A percentile compares a stretch with the other conserved stretches of the same genome.
These are phyloP conservation scores for Manis javanica DNA, from an alignment of 2,797 vertebrate species.

Conservation along the genomic window DNA sequence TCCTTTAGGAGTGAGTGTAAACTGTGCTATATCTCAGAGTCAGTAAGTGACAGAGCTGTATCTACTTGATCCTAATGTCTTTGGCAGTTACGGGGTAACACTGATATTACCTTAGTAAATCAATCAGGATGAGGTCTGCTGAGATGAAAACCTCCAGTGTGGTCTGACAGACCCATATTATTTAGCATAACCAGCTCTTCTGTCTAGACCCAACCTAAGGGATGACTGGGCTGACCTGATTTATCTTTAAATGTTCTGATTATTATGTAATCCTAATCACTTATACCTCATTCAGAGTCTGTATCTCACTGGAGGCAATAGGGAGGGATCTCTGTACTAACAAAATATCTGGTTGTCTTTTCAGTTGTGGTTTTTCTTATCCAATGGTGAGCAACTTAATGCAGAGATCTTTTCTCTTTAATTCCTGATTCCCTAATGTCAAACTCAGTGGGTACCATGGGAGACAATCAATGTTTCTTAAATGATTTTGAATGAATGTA, in stretches of 20 bases:
- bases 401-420: slow-evolving; percentile 12
- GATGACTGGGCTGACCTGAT: neutral
- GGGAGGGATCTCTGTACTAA: neutral
- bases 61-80: neutral
- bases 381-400: neutral
- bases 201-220: neutral
- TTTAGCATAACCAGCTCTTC: neutral
- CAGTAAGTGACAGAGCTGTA: neutral
- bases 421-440: neutral
- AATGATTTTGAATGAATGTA: neutral
- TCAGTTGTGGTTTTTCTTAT: neutral
- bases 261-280: neutral
- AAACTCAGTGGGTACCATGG: neutral
- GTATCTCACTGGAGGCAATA: neutral
- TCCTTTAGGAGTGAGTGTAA: neutral
- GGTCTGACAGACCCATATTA: neutral
- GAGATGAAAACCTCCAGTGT: neutral
- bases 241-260: neutral
- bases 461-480: neutral
- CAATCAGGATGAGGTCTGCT: neutral
- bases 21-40: neutral
- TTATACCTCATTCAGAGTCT: neutral
- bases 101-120: neutral
- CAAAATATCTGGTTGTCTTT: neutral
- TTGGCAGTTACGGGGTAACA: neutral